Base-by-base conservation (phyloP, 2,888 invertebrate genomes). In the Drosophila picticornis region DNA sequence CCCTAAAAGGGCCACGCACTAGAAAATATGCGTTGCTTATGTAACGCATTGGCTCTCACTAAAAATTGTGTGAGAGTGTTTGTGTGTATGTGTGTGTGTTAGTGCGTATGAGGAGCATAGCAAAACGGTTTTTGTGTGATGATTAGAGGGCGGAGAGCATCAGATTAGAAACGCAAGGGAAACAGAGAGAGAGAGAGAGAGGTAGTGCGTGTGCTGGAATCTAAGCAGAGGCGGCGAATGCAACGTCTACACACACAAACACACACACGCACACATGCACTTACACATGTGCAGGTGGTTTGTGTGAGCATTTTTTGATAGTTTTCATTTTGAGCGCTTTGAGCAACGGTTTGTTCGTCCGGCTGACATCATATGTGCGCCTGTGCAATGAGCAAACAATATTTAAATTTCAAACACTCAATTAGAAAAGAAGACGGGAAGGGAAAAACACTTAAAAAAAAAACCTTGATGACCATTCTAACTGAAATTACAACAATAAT, bases 371-470 rank as follows among this genome's bases (percentile, higher is more conserved):
- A 22, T 73, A 89, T 86, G 86, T 13, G 81, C 87, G 80, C 86
- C 86, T 89, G 70, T 72, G 68, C 56, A 4, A 16, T 48, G 60
- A 62, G 27, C 81, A 80, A 84, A 80, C 87, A 83, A 78, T 87
- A 89, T 87, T 89, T 69, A 80, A 84, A 87, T 87, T 76, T 86
- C 60, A 65, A 74, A 76, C 67, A 77, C 58, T 61, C 62, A 25
- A 25, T 25, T 25, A 13, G 9, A 25, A 25, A 25, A 46, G 22
- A 46, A 22, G 46, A 51, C 38, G 56, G 53, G 13, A 55, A 60
- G 53, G 13, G 53, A 60, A 38, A 38, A 38, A 53, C 6, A n/a
- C 25, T 34, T 22, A 11, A 6, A 22, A 19, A 3, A 5, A 34
- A 16, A 34, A 34, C 34, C 29, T 57, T 19, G 22, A 11, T 3